These are phyloP conservation scores for Corythaeola cristata DNA, from an alignment of 2,113 vertebrate species.

Conservation along the genomic window DNA sequence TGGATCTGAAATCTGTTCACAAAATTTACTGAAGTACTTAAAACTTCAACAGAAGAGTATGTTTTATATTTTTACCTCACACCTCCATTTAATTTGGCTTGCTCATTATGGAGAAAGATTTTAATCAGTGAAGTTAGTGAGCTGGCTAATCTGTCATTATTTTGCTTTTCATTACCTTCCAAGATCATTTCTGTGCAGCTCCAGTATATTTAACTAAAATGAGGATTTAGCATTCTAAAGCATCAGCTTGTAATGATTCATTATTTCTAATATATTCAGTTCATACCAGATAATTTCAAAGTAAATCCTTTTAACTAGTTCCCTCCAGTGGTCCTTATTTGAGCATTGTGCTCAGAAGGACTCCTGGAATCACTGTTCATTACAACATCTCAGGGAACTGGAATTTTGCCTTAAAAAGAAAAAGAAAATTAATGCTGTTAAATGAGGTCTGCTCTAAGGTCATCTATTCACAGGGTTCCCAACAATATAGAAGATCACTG, in stretches of 20 bases:
- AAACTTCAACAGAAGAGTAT: conserved; percentile 9
- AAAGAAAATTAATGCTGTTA: conserved; percentile 1
- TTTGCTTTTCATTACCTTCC: conserved; percentile 66
- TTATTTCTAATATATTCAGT: conserved; percentile 73
- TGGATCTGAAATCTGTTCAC: background rate
- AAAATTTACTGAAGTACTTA: conserved; percentile 10
- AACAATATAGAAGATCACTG: background rate
- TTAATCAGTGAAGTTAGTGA: conserved; percentile 72
- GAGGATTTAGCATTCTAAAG: conserved; percentile 69
- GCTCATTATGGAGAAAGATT: conserved; percentile 68
- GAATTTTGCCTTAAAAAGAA: conserved; percentile 7
- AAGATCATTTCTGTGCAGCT: conserved; percentile 50
- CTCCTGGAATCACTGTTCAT: background rate
- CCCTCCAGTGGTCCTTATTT: conserved; percentile 45
- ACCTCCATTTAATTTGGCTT: conserved; percentile 51
- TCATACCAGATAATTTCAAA: conserved; percentile 62
- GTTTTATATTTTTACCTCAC: conserved; percentile 28
- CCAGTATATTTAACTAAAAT: conserved; percentile 68
- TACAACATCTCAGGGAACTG: background rate
- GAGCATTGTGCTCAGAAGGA: background rate
- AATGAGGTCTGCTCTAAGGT: background rate
- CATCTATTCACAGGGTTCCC: background rate
- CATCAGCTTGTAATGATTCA: conserved; percentile 67
- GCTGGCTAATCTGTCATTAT: conserved; percentile 74
- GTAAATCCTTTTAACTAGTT: conserved; percentile 68